These are phyloP conservation scores for Odocoileus hemionus DNA, from an alignment of 2,113 vertebrate species.

Conservation along the genomic window DNA sequence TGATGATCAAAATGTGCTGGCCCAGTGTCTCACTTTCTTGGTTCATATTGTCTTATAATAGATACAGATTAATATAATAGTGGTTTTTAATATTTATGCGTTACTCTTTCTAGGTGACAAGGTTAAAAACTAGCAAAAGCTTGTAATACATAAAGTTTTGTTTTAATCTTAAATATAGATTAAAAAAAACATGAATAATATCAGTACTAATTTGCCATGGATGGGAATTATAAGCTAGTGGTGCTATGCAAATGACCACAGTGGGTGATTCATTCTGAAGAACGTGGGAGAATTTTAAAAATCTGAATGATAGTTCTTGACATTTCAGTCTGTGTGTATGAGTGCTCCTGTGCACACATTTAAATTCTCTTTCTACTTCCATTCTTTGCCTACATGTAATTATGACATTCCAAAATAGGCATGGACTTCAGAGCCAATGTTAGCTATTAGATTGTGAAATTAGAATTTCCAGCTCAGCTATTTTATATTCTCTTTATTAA, in stretches of 20 bases:
- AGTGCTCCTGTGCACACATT: neutral
- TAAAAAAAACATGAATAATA: neutral
- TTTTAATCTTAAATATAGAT: neutral
- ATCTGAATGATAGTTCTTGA: neutral
- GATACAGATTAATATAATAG: neutral
- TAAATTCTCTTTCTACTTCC: neutral
- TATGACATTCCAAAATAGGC: neutral
- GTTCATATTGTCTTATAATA: neutral
- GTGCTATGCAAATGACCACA: neutral
- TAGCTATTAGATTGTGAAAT: conserved; percentile 31
- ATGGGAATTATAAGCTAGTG: neutral
- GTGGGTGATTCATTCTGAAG: neutral
- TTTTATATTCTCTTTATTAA: conserved; percentile 33
- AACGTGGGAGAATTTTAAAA: neutral
- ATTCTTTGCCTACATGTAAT: neutral
- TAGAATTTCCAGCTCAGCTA: neutral
- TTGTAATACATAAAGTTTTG: neutral
- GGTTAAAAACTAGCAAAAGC: neutral
- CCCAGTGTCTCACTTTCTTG: neutral
- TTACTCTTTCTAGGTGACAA: neutral
- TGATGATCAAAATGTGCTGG: neutral
- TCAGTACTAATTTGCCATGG: neutral
- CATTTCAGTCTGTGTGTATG: neutral
- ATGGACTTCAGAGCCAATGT: neutral
- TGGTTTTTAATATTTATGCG: neutral